Evolutionary conservation across 2,113 vertebrate species (phyloP).

Genomic region (Charadrius vociferus): DNA sequence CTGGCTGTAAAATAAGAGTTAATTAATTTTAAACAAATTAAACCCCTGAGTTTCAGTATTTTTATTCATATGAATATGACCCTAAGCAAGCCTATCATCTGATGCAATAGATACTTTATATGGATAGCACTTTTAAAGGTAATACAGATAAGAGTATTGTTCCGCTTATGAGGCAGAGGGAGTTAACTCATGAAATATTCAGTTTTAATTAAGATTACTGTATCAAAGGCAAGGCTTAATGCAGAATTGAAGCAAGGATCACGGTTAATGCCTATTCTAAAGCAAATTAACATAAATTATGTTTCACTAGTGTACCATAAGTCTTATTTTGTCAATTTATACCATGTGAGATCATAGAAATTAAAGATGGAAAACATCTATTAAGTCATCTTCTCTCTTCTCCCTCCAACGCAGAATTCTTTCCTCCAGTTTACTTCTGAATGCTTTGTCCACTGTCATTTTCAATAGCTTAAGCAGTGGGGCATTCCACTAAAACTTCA

Average conservation of each 20-base stretch:
- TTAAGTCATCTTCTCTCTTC: neutral
- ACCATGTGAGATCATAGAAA: conserved; percentile 19
- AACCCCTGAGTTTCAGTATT: neutral
- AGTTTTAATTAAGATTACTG: conserved; percentile 68
- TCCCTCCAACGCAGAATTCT: neutral
- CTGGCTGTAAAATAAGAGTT: neutral
- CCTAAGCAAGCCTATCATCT: neutral
- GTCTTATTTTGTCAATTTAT: conserved; percentile 47
- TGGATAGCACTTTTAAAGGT: neutral
- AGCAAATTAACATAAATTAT: conserved; percentile 69
- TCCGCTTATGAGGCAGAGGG: conserved; percentile 8
- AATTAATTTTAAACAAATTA: neutral
- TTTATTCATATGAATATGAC: conserved; percentile 5
- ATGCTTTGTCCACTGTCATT: neutral
- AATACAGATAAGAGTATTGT: conserved; percentile 32
- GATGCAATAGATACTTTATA: conserved; percentile 2
- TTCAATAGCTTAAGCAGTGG: neutral
- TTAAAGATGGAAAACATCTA: neutral
- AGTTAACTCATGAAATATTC: conserved; percentile 68
- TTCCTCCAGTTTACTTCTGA: neutral
- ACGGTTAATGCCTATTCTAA: conserved; percentile 65
- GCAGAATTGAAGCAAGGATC: conserved; percentile 49
- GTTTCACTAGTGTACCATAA: neutral
- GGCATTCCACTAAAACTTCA: neutral
- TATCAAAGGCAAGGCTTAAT: conserved; percentile 71